Evolutionary conservation across 2,888 invertebrate genomes (phyloP).

Genomic region (Metopia argyrocephala): DNA sequence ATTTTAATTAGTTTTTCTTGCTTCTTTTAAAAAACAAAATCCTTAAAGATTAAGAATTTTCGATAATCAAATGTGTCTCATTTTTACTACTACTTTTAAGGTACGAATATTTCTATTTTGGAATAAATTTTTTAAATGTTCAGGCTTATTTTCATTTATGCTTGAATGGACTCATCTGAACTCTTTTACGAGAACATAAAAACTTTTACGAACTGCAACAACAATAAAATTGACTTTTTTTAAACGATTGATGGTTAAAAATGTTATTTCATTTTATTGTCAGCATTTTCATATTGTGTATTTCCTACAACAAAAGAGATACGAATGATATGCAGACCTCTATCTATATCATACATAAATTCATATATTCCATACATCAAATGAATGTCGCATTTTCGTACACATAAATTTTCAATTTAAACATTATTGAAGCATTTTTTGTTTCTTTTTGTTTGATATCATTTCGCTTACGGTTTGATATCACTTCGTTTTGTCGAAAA

Average conservation of each 20-base stretch:
- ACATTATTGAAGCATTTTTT: constrained; percentile 9
- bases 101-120: constrained; percentile 17
- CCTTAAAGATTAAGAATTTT: constrained; percentile 32
- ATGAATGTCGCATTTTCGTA: constrained; percentile 16
- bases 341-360: constrained; percentile 12
- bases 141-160: constrained; percentile 27
- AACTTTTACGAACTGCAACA: constrained; percentile 34
- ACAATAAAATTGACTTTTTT: constrained; percentile 53
- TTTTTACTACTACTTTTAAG: constrained; percentile 2
- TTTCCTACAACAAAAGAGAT: background rate
- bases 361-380: constrained; percentile 29
- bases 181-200: background rate
- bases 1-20: too few species aligned
- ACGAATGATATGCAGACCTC: background rate
- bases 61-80: background rate
- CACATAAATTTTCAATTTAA: constrained; percentile 49
- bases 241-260: constrained; percentile 50
- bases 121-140: background rate
- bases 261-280: constrained; percentile 55
- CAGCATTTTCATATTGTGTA: constrained; percentile 26
- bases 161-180: constrained; percentile 33
- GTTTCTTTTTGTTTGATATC: background rate
- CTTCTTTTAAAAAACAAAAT: too few species aligned
- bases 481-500: background rate
- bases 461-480: background rate